A percentile compares a stretch with the other conserved stretches of the same genome.
phyloP scores from a whole-genome alignment of 2,888 invertebrate genomes.

The Cryptus armator region DNA sequence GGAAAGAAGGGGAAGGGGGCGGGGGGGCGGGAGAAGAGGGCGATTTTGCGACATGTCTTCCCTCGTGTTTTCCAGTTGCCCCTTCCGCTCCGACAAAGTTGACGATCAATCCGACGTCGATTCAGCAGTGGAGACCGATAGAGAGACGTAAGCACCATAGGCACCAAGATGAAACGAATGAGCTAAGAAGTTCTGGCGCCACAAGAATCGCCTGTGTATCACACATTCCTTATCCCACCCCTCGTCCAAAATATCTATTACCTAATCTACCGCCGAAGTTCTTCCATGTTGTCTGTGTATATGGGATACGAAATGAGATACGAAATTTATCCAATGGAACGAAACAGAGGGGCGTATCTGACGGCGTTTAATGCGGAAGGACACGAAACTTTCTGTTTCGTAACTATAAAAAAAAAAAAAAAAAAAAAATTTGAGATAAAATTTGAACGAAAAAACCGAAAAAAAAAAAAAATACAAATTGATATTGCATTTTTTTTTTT shows the following conservation, averaged over 20 bases:
- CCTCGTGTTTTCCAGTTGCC: not conserved
- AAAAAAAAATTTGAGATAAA: not conserved
- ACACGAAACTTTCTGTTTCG: not conserved
- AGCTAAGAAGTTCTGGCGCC: conserved; percentile 2
- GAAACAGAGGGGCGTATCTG: too few relatives aligned
- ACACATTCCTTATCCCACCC: not conserved
- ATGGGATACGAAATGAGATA: not conserved
- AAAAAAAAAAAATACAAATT: not conserved
- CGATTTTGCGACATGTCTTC: conserved; percentile 23
- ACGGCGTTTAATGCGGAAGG: too few relatives aligned
- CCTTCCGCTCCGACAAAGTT: conserved; percentile 34
- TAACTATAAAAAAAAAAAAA: not conserved
- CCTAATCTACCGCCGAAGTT: conserved; percentile 8
- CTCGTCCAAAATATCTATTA: not conserved
- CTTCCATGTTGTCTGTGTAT: not conserved
- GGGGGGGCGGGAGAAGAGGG: not conserved
- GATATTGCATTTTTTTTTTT: not conserved
- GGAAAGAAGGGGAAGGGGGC: too few relatives aligned
- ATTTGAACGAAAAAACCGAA: not conserved
- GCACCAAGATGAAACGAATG: not conserved
- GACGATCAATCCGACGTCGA: conserved; percentile 43
- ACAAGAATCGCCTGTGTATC: not conserved
- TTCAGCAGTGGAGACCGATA: conserved; percentile 15
- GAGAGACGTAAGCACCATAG: conserved; percentile 4
- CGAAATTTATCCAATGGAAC: too few relatives aligned